Conservation (phyloP, 2,113 vertebrate genomes). For the Coregonus clupeaformis region DNA sequence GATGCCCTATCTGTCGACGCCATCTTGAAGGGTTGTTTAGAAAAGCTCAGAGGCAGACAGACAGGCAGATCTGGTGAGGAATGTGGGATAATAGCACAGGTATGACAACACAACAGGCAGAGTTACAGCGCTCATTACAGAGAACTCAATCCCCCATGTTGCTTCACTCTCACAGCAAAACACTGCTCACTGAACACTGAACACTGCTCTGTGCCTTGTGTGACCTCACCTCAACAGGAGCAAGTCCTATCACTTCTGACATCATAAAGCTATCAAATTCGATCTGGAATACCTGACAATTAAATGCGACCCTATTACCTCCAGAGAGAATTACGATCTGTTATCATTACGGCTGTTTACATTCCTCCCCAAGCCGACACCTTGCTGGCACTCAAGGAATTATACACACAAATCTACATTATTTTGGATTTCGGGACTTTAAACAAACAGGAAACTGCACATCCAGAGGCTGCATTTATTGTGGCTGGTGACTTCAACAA, state of each 20-base stretch:
- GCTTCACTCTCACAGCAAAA: slow-evolving; percentile 37
- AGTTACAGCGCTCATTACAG: slow-evolving; percentile 41
- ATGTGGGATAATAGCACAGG: slow-evolving; percentile 49
- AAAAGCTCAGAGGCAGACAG: slow-evolving; percentile 39
- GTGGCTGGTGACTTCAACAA: no score
- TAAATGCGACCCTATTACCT: no score
- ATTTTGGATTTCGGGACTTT: no score
- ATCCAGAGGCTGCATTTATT: no score
- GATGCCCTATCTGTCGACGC: no score
- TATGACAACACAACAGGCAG: slow-evolving; percentile 51
- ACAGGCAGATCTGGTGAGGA: slow-evolving; percentile 30
- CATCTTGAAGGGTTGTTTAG: slow-evolving; percentile 15
- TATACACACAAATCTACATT: no score
- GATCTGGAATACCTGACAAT: no score
- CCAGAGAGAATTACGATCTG: no score
- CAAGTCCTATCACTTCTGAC: slow-evolving; percentile 40
- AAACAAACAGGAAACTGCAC: no score
- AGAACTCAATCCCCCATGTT: slow-evolving; percentile 40
- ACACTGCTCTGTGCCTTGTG: background rate
- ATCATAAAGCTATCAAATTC: slow-evolving; percentile 53
- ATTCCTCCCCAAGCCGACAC: no score
- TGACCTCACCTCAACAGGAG: slow-evolving; percentile 11
- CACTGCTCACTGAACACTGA: background rate
- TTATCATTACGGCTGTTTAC: no score
- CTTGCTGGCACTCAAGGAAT: no score